These are phyloP conservation scores for Leucophora obtusa DNA, from an alignment of 2,888 invertebrate genomes.

Conservation along the genomic window DNA sequence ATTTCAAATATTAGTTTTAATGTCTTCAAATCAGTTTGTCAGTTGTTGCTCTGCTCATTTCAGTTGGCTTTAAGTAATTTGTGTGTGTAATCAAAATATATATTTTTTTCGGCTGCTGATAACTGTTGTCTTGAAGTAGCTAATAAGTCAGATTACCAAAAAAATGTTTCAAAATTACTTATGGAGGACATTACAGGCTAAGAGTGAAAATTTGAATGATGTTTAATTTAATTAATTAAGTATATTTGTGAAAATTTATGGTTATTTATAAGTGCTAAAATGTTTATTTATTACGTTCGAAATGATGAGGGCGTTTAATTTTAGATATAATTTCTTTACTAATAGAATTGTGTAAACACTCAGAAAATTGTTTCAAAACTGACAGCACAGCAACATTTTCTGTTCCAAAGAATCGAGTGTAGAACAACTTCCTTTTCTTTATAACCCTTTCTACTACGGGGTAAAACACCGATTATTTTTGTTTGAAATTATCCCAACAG, in stretches of 20 bases:
- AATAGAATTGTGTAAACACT: no score
- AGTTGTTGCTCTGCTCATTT: conserved; percentile 44
- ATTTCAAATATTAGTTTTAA: conserved; percentile 54
- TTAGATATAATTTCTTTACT: no score
- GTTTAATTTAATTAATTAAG: not conserved
- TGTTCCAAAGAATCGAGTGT: no score
- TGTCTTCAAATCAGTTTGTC: conserved; percentile 42
- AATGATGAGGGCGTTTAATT: no score
- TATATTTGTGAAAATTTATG: not conserved
- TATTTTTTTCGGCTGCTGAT: not conserved
- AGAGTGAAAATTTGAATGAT: not conserved
- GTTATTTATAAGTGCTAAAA: not conserved
- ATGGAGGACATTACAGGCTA: conserved; percentile 6
- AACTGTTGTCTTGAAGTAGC: conserved; percentile 30
- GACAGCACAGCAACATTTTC: no score
- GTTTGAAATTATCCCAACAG: no score
- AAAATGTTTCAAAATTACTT: not conserved
- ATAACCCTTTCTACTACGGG: no score
- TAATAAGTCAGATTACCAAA: conserved; percentile 33
- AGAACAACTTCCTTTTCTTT: no score
- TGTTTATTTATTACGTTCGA: not conserved
- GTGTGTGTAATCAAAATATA: not conserved
- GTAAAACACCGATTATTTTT: no score
- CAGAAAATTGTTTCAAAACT: no score
- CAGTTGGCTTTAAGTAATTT: not conserved